Evolutionary conservation across 2,888 invertebrate species (phyloP).

Genomic region (Mythimna albipuncta): DNA sequence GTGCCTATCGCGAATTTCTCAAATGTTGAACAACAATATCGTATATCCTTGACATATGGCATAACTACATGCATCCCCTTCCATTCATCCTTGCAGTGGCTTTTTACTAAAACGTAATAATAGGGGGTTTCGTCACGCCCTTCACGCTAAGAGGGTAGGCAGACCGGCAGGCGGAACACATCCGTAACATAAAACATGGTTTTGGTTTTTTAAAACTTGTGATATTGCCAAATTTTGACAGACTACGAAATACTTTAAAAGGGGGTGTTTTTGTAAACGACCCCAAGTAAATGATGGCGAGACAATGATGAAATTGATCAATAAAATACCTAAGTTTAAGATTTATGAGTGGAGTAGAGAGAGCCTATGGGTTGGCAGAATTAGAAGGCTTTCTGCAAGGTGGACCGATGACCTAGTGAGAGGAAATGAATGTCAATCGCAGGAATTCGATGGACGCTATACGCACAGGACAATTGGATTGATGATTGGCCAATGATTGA

Average conservation of each 20-base stretch:
- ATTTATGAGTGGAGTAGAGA: neutral
- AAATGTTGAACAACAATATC: slow-evolving; percentile 44
- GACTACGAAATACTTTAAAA: neutral
- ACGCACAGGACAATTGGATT: too few species aligned
- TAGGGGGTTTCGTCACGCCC: slow-evolving; percentile 56
- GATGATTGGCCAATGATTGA: too few species aligned
- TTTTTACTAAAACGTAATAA: slow-evolving; percentile 61
- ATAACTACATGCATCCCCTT: slow-evolving; percentile 60
- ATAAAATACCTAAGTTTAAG: neutral
- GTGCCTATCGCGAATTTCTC: slow-evolving; percentile 18
- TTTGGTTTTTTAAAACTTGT: slow-evolving; percentile 35
- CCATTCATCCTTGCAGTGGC: slow-evolving; percentile 10
- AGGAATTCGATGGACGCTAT: too few species aligned
- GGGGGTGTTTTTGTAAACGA: slow-evolving; percentile 26
- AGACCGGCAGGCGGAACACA: slow-evolving; percentile 35
- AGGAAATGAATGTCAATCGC: too few species aligned
- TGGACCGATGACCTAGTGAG: too few species aligned
- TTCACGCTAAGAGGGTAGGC: slow-evolving; percentile 52
- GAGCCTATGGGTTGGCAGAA: neutral
- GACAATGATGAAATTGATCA: neutral
- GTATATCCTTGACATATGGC: slow-evolving; percentile 64
- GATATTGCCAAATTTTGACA: slow-evolving; percentile 26
- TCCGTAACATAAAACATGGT: slow-evolving; percentile 29
- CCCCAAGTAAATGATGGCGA: neutral
- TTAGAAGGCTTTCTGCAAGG: too few species aligned